Evolutionary conservation across 2,888 invertebrate genomes (phyloP).

Genomic region (Hyalella azteca): DNA sequence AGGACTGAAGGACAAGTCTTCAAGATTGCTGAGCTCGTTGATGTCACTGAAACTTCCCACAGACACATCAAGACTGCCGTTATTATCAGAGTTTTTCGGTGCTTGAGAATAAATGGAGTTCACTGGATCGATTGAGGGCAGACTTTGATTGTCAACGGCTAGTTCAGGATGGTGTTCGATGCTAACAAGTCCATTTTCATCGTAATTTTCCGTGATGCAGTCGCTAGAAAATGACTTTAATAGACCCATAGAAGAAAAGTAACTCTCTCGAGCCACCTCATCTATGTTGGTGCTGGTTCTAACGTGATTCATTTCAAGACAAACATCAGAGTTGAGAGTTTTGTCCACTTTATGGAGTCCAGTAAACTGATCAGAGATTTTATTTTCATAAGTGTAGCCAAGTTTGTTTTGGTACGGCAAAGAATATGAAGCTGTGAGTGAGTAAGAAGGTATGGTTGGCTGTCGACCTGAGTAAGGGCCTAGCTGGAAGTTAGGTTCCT

Average conservation of each 20-base stretch:
- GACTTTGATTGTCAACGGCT: neutral
- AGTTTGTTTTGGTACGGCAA: neutral
- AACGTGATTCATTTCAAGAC: neutral
- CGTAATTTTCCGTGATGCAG: slow-evolving; percentile 31
- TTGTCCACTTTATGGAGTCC: neutral
- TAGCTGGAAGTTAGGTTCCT: neutral
- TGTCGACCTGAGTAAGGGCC: slow-evolving; percentile 20
- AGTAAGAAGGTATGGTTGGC: neutral
- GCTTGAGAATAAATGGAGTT: neutral
- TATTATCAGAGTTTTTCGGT: slow-evolving; percentile 33
- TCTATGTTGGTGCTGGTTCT: neutral
- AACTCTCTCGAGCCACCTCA: neutral
- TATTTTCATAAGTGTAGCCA: neutral
- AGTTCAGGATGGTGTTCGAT: slow-evolving; percentile 26
- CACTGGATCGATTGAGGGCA: neutral
- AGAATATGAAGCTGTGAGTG: neutral
- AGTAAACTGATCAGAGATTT: neutral
- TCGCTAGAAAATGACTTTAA: slow-evolving; percentile 33
- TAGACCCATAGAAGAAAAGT: neutral
- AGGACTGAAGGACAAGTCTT: neutral
- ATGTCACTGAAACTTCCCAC: slow-evolving; percentile 35
- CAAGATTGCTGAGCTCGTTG: neutral
- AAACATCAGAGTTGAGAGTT: neutral
- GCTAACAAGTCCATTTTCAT: slow-evolving; percentile 28
- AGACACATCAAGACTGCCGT: neutral